A percentile compares a stretch with the other conserved stretches of the same genome.
These are phyloP conservation scores for Psophia crepitans DNA, from an alignment of 2,113 vertebrate genomes.

Conservation along the genomic window DNA sequence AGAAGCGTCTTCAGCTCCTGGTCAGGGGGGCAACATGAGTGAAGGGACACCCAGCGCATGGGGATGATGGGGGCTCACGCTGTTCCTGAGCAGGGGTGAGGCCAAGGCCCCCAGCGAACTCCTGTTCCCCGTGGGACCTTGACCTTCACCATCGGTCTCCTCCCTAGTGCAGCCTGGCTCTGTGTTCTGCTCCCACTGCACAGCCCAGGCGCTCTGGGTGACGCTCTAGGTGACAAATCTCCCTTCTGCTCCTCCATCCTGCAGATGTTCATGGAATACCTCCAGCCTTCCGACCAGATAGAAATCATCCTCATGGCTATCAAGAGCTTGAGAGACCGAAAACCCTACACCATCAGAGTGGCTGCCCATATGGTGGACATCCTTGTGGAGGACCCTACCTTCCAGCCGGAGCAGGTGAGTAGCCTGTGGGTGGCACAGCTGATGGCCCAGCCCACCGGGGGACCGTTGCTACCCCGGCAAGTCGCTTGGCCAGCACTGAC, in stretches of 20 bases:
- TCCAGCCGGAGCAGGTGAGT: background rate
- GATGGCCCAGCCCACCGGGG: background rate
- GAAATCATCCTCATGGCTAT: background rate
- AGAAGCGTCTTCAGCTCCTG: background rate
- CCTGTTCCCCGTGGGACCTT: accelerated
- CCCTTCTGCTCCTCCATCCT: background rate
- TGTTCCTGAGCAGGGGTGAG: background rate
- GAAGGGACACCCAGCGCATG: accelerated
- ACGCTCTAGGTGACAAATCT: background rate
- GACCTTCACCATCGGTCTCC: accelerated
- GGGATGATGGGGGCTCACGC: accelerated
- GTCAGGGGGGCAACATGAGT: accelerated
- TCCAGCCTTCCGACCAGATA: background rate
- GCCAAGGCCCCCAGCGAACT: background rate
- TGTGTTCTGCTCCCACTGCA: accelerated
- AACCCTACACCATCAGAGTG: accelerated
- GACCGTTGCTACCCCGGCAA: background rate
- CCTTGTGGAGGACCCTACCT: background rate
- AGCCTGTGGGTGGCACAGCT: background rate
- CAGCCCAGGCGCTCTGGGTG: background rate
- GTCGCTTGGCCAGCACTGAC: background rate
- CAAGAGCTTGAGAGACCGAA: background rate
- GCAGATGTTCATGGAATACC: background rate
- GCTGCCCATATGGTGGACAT: background rate
- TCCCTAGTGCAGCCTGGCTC: background rate